Base-by-base conservation (phyloP, 2,888 invertebrate genomes). In the Theodoxus fluviatilis region DNA sequence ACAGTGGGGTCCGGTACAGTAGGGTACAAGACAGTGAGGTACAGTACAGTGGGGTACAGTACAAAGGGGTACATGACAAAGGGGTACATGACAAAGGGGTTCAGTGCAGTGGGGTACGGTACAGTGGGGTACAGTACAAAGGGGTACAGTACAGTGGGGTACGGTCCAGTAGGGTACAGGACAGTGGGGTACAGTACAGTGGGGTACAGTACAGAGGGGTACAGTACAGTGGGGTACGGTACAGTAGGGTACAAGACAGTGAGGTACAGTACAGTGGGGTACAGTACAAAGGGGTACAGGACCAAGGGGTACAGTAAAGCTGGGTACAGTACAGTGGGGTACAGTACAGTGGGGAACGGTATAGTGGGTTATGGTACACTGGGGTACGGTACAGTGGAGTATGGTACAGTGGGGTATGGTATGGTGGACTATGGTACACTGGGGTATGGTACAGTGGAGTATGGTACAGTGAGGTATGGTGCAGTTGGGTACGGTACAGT, bases 391-490 rank as follows among this genome's bases (percentile, higher is more conserved):
- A n/a, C n/a, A n/a, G n/a, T n/a, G n/a, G n/a, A n/a, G n/a, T n/a
- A n/a, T n/a, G n/a, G n/a, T n/a, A n/a, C n/a, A n/a, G n/a, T n/a
- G n/a, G n/a, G n/a, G n/a, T n/a, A n/a, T n/a, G n/a, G n/a, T n/a
- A n/a, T n/a, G n/a, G n/a, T n/a, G n/a, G n/a, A n/a, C n/a, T n/a
- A n/a, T n/a, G n/a, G n/a, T n/a, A n/a, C n/a, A n/a, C n/a, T n/a
- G n/a, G n/a, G n/a, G n/a, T n/a, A n/a, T n/a, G n/a, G n/a, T n/a
- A n/a, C n/a, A n/a, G n/a, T n/a, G n/a, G n/a, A n/a, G n/a, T n/a
- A n/a, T n/a, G n/a, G n/a, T n/a, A n/a, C 40, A 28, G 63, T 38
- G 28, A 38, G n/a, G 63, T 63, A 3, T 38, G 37, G 63, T 63
- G 9, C 15, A 12, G 63, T 63, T 25, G 9, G 37, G 38, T 38